Evolutionary conservation across 1,140 invertebrate genomes (phyloP).

Genomic region (Drosophila bifasciata): DNA sequence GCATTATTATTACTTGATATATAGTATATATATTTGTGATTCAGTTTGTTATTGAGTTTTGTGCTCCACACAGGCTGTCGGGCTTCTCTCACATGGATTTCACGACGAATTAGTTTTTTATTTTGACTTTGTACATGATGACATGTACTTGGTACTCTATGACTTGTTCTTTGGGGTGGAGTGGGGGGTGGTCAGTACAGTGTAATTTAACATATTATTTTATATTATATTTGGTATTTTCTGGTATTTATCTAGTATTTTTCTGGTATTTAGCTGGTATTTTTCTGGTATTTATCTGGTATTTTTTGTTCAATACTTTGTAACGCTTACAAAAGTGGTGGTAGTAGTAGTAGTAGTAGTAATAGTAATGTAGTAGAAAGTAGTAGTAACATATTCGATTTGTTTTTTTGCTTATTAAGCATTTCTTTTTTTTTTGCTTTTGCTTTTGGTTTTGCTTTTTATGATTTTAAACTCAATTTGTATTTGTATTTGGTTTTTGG

Average conservation of each 20-base stretch:
- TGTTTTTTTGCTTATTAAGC: constrained; percentile 49
- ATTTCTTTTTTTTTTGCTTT: constrained; percentile 40
- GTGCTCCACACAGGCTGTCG: no score
- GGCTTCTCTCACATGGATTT: no score
- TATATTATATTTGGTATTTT: constrained; percentile 35
- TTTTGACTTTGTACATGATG: constrained; percentile 16
- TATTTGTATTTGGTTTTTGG: constrained; percentile 31
- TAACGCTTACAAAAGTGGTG: constrained; percentile 41
- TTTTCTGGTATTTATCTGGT: constrained; percentile 30
- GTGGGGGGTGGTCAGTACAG: constrained; percentile 35
- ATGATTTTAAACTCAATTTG: constrained; percentile 30
- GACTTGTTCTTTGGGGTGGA: neutral
- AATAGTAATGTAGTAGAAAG: constrained; percentile 70
- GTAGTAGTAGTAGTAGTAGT: constrained; percentile 47
- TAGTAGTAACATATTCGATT: constrained; percentile 71
- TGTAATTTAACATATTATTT: constrained; percentile 35
- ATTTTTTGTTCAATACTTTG: constrained; percentile 15
- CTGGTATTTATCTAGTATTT: constrained; percentile 17
- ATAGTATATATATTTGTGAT: no score
- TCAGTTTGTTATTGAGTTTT: no score
- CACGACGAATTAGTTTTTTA: no score
- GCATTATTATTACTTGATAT: no score
- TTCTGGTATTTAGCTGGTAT: constrained; percentile 35
- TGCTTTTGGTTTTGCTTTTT: constrained; percentile 14
- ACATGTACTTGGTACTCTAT: neutral